Evolutionary conservation across 2,888 invertebrate species (phyloP), one percentile per base, ranked within the genome.

Genomic region (Cosmorhoe ocellata): DNA sequence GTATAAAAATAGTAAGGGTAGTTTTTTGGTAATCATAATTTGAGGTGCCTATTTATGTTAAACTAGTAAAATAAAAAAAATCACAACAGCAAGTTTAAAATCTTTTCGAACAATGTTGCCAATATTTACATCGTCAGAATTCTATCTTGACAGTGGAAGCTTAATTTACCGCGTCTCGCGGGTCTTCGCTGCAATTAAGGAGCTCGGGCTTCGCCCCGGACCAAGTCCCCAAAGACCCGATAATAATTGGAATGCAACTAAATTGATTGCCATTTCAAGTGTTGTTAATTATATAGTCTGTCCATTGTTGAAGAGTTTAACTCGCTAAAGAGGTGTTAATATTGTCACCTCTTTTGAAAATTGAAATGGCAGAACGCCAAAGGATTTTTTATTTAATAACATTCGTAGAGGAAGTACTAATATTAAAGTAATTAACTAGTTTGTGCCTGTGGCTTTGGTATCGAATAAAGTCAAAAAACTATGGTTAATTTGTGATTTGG

Each of bases 201-300:
- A 53, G 56, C 40, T 49, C 56, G 51, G 56, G 46, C 55, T 57
- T 55, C 55, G 59, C 56, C 52, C 48, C 50, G 30, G 41, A 57
- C 43, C 42, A 44, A 56, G 46, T 52, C 61, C 50, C 58, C 44
- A 46, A 62, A 63, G 61, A 60, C 51, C 54, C 51, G 61, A 57
- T 66, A 63, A 67, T 71, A 69, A 69, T 67, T 69, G 57, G 51
- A 56, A 63, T 60, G 62, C 60, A 63, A 56, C 57, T 48, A 55
- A 63, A 64, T 62, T 65, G 69, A 71, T 67, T 56, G 63, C 69
- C 56, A 64, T 67, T 69, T 63, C 64, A 65, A 66, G 58, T 63
- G 67, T 60, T 63, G 63, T 53, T 62, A 70, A 69, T 69, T 66
- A 66, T 66, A 66, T 67, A 61, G 65, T 59, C 58, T 37, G 48